Evolutionary conservation across 1,140 invertebrate genomes (phyloP), one percentile per base, ranked within the genome.

Genomic region (Lordiphosa mommai): DNA sequence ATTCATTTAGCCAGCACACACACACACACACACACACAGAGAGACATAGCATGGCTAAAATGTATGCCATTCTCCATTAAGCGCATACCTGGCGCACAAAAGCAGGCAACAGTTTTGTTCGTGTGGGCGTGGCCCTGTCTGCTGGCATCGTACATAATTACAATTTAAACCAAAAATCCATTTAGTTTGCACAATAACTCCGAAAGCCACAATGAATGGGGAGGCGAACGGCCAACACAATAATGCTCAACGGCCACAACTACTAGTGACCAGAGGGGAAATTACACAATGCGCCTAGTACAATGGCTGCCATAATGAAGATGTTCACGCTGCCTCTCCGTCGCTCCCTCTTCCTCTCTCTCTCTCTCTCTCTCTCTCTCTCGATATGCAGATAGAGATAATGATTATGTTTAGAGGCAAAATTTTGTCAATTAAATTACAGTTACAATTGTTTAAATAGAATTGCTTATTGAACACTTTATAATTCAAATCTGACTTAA

Each of bases 141-240:
- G 47, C 30, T 41, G 44, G 50, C 58, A 30, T 16, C 56, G 52
- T 74, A 69, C 71, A 80, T 82, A 82, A 82, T 82, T 82, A 82
- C 66, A 82, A 68, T 82, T 82, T 74, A 74, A 82, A 82, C 71
- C 76, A 77, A 77, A 84, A 72, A 72, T 82, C 72, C 77, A 82
- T 82, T 82, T 82, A 82, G 82, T 82, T 82, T 40, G 76, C 61
- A 84, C 76, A 80, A 80, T 80, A 80, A 80, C 66, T 60, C 61
- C 58, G 59, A 56, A 41, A 50, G 48, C 32, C 55, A 80, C 74
- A 80, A 80, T 80, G 69, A 63, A 55, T 6, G 20, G 4, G 20
- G 20, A 23, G 20, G 20, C 55, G 58, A 30, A 57, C 43, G 50
- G 46, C 72, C 58, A 63, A 80, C 76, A 82, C 72, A 68, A 37